Percentiles rank a stretch among this genome's conserved stretches.
phyloP scores from a whole-genome alignment of 2,888 invertebrate species.

The Andrena praecox region DNA sequence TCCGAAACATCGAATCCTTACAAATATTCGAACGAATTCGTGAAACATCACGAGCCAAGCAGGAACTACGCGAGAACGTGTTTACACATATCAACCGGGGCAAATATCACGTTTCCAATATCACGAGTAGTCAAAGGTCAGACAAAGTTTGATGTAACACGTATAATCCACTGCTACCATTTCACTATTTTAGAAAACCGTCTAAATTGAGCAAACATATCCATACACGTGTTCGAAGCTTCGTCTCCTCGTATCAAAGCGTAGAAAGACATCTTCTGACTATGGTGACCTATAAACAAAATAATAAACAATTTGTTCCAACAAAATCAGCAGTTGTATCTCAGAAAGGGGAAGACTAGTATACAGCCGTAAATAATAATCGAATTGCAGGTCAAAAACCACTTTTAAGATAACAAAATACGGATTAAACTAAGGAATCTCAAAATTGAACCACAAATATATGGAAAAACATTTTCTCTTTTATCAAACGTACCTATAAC shows the following conservation, averaged over 20 bases:
- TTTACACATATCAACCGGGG: neutral
- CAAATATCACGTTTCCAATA: slow-evolving; percentile 21
- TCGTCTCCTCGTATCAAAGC: neutral
- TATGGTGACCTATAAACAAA: neutral
- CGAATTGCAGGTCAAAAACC: too few species aligned
- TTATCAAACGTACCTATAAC: too few species aligned
- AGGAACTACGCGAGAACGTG: neutral
- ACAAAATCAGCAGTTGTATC: too few species aligned
- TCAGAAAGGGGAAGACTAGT: too few species aligned
- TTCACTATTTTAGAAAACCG: neutral
- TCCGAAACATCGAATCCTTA: neutral
- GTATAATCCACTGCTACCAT: neutral
- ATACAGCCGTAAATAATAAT: too few species aligned
- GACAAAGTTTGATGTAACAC: neutral
- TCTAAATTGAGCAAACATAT: slow-evolving; percentile 1
- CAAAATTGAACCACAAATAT: too few species aligned
- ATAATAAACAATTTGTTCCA: neutral
- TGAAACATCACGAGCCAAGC: neutral
- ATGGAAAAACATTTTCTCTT: too few species aligned
- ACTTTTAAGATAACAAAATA: too few species aligned
- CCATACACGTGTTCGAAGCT: neutral
- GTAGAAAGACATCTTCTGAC: neutral
- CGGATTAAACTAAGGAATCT: too few species aligned
- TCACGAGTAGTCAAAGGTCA: neutral
- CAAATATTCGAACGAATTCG: slow-evolving; percentile 5